A percentile compares a stretch with the other conserved stretches of the same genome.
Conservation (phyloP, 1,140 invertebrate genomes). For the Apis florea region DNA sequence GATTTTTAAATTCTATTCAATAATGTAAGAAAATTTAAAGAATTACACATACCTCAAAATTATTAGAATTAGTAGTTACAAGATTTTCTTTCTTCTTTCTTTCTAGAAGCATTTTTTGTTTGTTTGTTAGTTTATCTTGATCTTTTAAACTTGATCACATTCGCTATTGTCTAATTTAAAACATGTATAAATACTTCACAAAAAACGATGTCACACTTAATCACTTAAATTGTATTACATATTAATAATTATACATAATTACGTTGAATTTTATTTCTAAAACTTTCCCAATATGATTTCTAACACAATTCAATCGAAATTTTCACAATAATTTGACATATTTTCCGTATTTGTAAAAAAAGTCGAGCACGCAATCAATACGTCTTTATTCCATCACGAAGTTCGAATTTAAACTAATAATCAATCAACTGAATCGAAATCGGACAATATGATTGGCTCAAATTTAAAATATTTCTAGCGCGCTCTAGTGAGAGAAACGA, state of each 20-base stretch:
- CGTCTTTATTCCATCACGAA: background rate
- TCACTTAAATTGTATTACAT: background rate
- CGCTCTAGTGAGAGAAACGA: no score
- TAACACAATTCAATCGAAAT: background rate
- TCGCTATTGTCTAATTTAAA: background rate
- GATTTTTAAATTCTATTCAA: no score
- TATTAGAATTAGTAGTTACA: fast-evolving
- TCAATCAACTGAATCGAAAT: background rate
- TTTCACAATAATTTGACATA: background rate
- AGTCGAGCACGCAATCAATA: background rate
- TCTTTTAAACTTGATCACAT: no score
- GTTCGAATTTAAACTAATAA: background rate
- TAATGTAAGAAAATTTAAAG: background rate
- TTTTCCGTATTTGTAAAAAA: background rate
- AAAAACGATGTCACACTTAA: no score
- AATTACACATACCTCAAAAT: background rate
- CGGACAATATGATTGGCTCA: no score
- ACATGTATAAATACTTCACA: no score
- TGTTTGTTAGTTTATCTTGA: background rate
- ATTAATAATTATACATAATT: background rate
- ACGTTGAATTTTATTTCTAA: background rate
- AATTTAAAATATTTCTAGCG: background rate
- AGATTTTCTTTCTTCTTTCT: background rate
- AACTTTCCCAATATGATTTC: background rate
- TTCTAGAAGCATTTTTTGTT: background rate